Base-by-base conservation (phyloP, 2,113 vertebrate genomes). In the Meleagris gallopavo region DNA sequence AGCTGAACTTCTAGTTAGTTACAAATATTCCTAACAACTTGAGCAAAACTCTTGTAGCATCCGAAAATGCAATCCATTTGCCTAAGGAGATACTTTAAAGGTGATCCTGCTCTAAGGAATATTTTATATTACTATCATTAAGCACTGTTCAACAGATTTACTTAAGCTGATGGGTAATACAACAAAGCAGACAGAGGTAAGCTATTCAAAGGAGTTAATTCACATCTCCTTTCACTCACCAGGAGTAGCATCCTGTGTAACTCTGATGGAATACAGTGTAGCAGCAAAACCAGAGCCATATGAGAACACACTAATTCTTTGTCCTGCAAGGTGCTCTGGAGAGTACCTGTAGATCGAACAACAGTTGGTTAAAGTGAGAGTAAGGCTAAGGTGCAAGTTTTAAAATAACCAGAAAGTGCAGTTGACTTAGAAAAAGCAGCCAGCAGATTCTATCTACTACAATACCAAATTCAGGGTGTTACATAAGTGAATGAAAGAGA, bases 261-360 rank as follows among this genome's bases (percentile, higher is more conserved):
- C 98, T 94, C 95, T 98, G 82, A 99, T 96, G 43, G 99, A 99
- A 83, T 99, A 99, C 25, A 99, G 97, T 0, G 99, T 99, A 30
- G 99, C 99, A 90, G 99, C 99, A 89, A 99, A 98, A n/a, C 99
- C 99, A 55, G 99, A 99, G 32, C 99, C 99, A 0, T 99, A 99
- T 0, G 99, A 99, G 96, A 99, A 99, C 41, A 99, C 92, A 0
- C 99, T 98, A 6, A 99, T 98, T 87, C 98, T 98, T 96, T 99
- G 98, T 29, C 99, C 99, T 2, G 98, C 98, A 2, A 99, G 76
- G 94, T 99, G 98, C 91, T 98, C 98, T 3, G 98, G 93, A 1
- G 98, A 97, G 71, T 98, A 98, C 96, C 99, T 99, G 94, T 5
- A 92, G 54, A 93, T 8, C 22, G 81, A 10, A 61, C 14, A 76